Conservation (phyloP, 2,113 vertebrate species). For the Herpetotheres cachinnans region DNA sequence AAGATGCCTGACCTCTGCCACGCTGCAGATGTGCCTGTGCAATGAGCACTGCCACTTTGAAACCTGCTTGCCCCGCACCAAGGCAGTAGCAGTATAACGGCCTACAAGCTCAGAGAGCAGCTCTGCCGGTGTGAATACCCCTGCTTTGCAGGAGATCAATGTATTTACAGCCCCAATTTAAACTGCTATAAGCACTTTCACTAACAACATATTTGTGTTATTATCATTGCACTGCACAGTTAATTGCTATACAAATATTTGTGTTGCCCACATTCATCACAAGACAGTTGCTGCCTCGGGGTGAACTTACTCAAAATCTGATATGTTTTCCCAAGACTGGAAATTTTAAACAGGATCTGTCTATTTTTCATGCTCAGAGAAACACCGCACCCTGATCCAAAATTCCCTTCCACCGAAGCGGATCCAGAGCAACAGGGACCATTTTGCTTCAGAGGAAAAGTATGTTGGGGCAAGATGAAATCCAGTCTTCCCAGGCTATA, state of each 20-base stretch:
- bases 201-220: background rate
- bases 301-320: background rate
- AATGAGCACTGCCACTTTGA: background rate
- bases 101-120: background rate
- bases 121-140: background rate
- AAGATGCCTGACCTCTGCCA: background rate
- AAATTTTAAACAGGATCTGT: background rate
- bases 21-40: background rate
- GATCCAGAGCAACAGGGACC: background rate
- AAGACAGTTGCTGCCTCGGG: background rate
- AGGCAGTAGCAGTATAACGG: background rate
- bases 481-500: background rate
- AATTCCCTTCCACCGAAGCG: background rate
- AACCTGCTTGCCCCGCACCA: background rate
- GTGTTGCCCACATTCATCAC: background rate
- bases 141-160: background rate
- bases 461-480: background rate
- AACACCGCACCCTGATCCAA: background rate
- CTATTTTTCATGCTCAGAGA: background rate
- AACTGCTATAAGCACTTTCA: background rate
- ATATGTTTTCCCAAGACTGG: background rate
- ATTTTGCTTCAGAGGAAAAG: background rate
- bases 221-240: background rate
- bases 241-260: conserved; percentile 50
- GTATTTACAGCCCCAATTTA: background rate